Conservation (phyloP, 2,888 invertebrate genomes). For the Drosophila sordidapex region DNA sequence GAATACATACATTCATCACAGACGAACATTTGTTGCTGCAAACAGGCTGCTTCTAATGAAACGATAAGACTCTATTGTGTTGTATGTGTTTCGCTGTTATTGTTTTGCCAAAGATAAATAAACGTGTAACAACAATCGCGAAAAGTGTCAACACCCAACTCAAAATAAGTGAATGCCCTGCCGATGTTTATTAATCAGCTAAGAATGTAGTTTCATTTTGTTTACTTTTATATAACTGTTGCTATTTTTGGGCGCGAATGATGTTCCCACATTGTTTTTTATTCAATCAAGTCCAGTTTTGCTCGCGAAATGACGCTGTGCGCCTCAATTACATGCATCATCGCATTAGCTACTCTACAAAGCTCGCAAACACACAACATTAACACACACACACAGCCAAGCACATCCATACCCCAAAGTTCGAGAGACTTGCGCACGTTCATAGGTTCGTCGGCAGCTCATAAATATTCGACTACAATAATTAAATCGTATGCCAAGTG, state of each 20-base stretch:
- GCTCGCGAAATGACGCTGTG: slow-evolving; percentile 30
- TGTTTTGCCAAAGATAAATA: slow-evolving; percentile 7
- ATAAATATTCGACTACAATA: slow-evolving; percentile 62
- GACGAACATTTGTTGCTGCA: slow-evolving; percentile 22
- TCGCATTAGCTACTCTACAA: slow-evolving; percentile 46
- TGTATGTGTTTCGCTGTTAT: neutral
- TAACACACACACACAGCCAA: slow-evolving; percentile 3
- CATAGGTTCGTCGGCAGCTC: slow-evolving; percentile 44
- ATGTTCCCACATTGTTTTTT: slow-evolving; percentile 17
- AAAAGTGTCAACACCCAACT: slow-evolving; percentile 24
- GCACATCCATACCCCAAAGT: neutral
- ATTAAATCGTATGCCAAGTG: slow-evolving; percentile 47
- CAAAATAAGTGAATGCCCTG: slow-evolving; percentile 30
- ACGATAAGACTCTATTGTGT: slow-evolving; percentile 52
- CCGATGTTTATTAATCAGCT: slow-evolving; percentile 51
- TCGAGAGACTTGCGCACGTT: slow-evolving; percentile 40
- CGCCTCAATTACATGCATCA: slow-evolving; percentile 69
- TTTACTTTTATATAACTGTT: neutral
- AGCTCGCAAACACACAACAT: slow-evolving; percentile 13
- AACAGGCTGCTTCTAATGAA: slow-evolving; percentile 44
- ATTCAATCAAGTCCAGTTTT: slow-evolving; percentile 45
- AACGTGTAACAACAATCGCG: slow-evolving; percentile 24
- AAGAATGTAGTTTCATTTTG: slow-evolving; percentile 3
- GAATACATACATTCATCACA: neutral
- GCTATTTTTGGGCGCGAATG: slow-evolving; percentile 16